Conservation (phyloP, 2,113 vertebrate genomes). For the Amblyornis subalaris region DNA sequence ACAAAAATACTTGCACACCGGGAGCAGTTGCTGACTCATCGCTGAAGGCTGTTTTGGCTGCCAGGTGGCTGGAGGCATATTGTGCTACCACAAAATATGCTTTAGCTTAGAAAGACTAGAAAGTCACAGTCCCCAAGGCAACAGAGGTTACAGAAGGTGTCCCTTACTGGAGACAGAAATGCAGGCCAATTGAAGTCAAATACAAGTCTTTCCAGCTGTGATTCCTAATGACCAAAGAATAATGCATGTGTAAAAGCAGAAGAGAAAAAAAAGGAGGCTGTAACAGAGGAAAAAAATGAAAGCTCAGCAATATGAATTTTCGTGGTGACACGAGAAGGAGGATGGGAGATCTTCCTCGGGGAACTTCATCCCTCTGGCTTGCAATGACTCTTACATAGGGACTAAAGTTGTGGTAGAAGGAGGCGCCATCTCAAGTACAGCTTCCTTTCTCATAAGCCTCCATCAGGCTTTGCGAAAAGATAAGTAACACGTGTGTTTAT, state of each 20-base stretch:
- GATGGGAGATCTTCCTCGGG: neutral
- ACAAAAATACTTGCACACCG: conserved; percentile 29
- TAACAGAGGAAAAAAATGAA: neutral
- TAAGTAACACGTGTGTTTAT: neutral
- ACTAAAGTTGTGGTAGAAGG: neutral
- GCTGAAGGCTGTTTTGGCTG: conserved; percentile 33
- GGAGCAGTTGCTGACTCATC: conserved; percentile 51
- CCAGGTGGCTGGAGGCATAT: conserved; percentile 52
- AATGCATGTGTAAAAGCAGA: neutral
- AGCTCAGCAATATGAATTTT: neutral
- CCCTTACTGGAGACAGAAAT: conserved; percentile 6
- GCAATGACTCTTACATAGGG: neutral
- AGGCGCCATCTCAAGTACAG: neutral
- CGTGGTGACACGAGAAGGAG: neutral
- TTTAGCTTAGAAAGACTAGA: conserved; percentile 50
- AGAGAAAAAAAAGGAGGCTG: neutral
- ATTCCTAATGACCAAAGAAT: conserved; percentile 23
- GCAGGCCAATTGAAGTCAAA: conserved; percentile 3
- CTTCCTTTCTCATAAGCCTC: neutral
- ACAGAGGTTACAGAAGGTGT: conserved; percentile 36
- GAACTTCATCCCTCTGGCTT: neutral
- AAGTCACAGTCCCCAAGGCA: conserved; percentile 53
- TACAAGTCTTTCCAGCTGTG: conserved; percentile 35
- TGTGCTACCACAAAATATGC: conserved; percentile 49
- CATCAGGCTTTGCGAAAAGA: neutral